phyloP scores from a whole-genome alignment of 2,113 vertebrate genomes.

The Chaenogobius annularis region DNA sequence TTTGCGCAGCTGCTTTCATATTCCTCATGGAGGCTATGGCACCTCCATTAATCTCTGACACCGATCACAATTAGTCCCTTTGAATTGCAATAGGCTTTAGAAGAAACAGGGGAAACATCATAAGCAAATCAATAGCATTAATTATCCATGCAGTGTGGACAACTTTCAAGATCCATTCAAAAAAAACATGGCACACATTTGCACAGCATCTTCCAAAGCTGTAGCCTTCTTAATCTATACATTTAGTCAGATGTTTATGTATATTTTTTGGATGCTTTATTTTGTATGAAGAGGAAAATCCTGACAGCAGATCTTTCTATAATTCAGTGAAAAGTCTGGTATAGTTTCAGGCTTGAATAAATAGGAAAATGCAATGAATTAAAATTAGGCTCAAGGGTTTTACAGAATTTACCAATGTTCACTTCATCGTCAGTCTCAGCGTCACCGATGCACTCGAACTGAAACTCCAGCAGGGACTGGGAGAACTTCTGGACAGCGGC shows the following conservation, averaged over 20 bases:
- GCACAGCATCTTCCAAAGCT: conserved; percentile 11
- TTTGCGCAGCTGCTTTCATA: conserved; percentile 69
- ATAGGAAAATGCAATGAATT: conserved; percentile 5
- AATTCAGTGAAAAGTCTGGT: conserved; percentile 21
- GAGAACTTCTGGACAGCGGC: conserved; percentile 94
- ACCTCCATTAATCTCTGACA: conserved; percentile 77
- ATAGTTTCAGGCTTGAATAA: conserved; percentile 30
- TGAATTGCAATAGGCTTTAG: conserved; percentile 61
- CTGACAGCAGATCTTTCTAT: conserved; percentile 8
- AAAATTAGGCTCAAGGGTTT: neutral
- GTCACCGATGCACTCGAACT: conserved; percentile 95
- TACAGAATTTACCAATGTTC: conserved; percentile 88
- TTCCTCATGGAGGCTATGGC: conserved; percentile 48
- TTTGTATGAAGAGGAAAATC: neutral
- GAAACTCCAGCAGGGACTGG: conserved; percentile 92
- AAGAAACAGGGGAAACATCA: conserved; percentile 54
- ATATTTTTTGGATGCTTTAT: neutral
- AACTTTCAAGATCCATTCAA: conserved; percentile 42
- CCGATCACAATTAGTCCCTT: conserved; percentile 74
- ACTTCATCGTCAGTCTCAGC: conserved; percentile 96
- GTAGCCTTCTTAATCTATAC: neutral
- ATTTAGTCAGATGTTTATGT: neutral
- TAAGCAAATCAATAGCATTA: conserved; percentile 72
- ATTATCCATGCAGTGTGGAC: conserved; percentile 67
- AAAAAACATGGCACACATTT: conserved; percentile 34